Evolutionary conservation across 2,888 invertebrate species (phyloP).

Genomic region (Schizaphis graminum): DNA sequence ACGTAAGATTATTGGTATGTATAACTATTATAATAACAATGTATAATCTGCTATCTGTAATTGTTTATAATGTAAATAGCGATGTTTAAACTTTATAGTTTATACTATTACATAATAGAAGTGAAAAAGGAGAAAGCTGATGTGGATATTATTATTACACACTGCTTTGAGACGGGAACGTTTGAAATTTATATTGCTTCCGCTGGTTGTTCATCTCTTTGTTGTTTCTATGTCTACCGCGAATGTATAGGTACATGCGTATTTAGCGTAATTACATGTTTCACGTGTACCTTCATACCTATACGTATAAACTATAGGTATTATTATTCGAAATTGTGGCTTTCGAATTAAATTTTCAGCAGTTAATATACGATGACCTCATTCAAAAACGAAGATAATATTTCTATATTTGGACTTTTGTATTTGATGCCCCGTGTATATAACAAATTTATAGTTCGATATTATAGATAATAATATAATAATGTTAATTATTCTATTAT

Average conservation of each 20-base stretch:
- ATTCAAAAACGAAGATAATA: not conserved
- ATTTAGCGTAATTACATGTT: not conserved
- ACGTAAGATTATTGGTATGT: not conserved
- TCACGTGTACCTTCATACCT: not conserved
- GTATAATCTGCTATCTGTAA: not conserved
- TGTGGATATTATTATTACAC: not conserved
- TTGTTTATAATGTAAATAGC: not conserved
- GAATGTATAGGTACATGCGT: not conserved
- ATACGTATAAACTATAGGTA: not conserved
- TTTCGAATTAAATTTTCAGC: not conserved
- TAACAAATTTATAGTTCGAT: not conserved
- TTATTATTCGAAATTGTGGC: not conserved
- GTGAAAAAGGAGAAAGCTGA: not conserved
- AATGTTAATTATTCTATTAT: not conserved
- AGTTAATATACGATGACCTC: not conserved
- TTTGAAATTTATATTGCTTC: conserved; percentile 10
- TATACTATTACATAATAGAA: not conserved
- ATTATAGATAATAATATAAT: not conserved
- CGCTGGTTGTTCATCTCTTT: conserved; percentile 2
- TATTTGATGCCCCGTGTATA: not conserved
- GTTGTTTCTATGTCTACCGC: not conserved
- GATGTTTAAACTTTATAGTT: not conserved
- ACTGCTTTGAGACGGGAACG: not conserved
- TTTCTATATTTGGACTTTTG: not conserved
- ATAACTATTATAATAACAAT: not conserved